Evolutionary conservation across 2,797 vertebrate genomes (phyloP).

Genomic region (Neopelma chrysocephalum): DNA sequence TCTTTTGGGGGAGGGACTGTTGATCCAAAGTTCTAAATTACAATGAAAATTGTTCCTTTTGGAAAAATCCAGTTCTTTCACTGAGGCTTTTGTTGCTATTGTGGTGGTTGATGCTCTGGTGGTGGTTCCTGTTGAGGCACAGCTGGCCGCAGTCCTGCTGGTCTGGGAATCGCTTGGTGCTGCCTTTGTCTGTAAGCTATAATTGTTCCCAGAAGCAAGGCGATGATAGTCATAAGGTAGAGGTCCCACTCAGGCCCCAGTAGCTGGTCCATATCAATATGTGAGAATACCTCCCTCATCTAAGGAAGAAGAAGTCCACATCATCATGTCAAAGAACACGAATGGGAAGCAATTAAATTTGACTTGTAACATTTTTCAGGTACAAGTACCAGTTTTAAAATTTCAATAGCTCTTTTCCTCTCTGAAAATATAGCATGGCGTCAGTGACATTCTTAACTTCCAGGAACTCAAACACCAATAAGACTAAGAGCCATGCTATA

Average conservation of each 20-base stretch:
- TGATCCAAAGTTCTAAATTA: constrained; percentile 59
- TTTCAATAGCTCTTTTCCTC: neutral
- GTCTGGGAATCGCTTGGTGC: constrained; percentile 86
- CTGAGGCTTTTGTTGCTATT: constrained; percentile 65
- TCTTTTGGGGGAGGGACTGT: constrained; percentile 63
- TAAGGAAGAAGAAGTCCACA: constrained; percentile 64
- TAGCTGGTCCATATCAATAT: constrained; percentile 95
- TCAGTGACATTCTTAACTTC: neutral
- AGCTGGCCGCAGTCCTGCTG: constrained; percentile 73
- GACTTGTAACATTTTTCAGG: neutral
- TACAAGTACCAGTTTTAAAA: neutral
- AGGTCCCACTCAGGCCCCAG: constrained; percentile 98
- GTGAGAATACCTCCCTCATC: constrained; percentile 87
- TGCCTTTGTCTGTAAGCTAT: constrained; percentile 97
- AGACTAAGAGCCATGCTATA: neutral
- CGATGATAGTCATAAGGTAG: constrained; percentile 98
- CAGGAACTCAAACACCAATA: neutral
- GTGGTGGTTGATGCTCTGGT: constrained; percentile 70
- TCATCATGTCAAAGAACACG: neutral
- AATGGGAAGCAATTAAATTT: neutral
- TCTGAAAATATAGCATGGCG: neutral
- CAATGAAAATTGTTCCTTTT: constrained; percentile 58
- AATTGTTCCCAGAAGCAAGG: constrained; percentile 92
- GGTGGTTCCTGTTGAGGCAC: constrained; percentile 74
- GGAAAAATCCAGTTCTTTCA: constrained; percentile 63